Evolutionary conservation across 2,113 vertebrate species (phyloP), one percentile per base, ranked within the genome.

Genomic region (Pyxicephalus adspersus): DNA sequence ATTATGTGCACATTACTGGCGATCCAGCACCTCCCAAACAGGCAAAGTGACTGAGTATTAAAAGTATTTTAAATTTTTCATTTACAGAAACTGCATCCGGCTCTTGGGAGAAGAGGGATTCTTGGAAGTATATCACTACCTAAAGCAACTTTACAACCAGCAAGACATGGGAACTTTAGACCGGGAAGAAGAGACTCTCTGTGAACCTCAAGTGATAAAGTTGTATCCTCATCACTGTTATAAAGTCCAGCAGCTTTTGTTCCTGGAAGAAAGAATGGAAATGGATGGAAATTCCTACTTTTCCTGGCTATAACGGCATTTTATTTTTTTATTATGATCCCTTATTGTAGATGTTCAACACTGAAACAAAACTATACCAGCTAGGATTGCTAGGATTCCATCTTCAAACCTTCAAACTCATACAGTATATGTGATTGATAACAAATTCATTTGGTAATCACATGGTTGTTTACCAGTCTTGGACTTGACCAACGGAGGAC

Each of bases 201-300:
- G 38, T 58, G 66, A 77, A 45, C 76, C 75, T 11, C 76, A 65
- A 50, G 66, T 38, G 20, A 65, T 71, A n/a, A 61, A 25, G 5
- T 50, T 77, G 13, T 22, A 74, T 29, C 76, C 75, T n/a, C 28
- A 73, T 29, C 68, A 51, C 38, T 83, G 67, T 61, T 4, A 73
- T n/a, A 79, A 78, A 68, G 67, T 83, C 7, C 76, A 79, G 20
- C 83, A 83, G 29, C 76, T 83, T 23, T 50, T 83, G 16, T 83
- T 79, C 20, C 45, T 83, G 51, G 68, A 83, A 63, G 60, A 79
- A 63, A 20, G 76, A 17, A 68, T 79, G 70, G 54, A 70, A 64
- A 29, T 26, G 5, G 70, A 81, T 3, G n/a, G 20, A 4, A 26
- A 58, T 22, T 5, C 34, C 16, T 19, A 31, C 20, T 75, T 64